Evolutionary conservation across 2,113 vertebrate species (phyloP).

Genomic region (Marcusenius ussheri): DNA sequence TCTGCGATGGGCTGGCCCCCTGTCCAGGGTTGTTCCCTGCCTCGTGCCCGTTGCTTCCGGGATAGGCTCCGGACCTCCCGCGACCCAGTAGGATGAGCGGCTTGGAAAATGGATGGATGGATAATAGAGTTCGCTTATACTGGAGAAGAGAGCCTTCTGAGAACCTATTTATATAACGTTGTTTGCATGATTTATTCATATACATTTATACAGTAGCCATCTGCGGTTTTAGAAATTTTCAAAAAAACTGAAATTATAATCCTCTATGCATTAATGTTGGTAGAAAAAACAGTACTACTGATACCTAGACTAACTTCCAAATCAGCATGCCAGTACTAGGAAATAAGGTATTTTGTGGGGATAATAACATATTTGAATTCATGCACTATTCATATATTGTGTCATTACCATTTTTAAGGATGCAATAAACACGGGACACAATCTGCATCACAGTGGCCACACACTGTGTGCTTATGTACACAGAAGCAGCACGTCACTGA

Average conservation of each 20-base stretch:
- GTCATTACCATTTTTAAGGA: slow-evolving; percentile 39
- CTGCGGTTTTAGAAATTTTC: not conserved
- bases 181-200: not conserved
- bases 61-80: no score
- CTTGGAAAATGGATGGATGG: no score
- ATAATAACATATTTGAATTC: slow-evolving; percentile 33
- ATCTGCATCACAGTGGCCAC: slow-evolving; percentile 27
- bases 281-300: slow-evolving; percentile 33
- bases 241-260: not conserved
- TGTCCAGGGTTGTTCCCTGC: no score
- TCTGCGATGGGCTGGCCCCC: no score
- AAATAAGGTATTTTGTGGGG: slow-evolving; percentile 34
- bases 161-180: not conserved
- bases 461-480: slow-evolving; percentile 15
- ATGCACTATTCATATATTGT: slow-evolving; percentile 27
- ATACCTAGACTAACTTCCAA: slow-evolving; percentile 43
- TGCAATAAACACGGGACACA: slow-evolving; percentile 29
- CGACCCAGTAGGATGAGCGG: no score
- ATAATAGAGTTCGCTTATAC: not conserved
- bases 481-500: slow-evolving; percentile 28
- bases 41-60: no score
- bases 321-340: slow-evolving; percentile 29
- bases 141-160: not conserved
- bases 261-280: not conserved
- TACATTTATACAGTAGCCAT: not conserved